Evolutionary conservation across 2,113 vertebrate genomes (phyloP).

Genomic region (Aptenodytes patagonicus): DNA sequence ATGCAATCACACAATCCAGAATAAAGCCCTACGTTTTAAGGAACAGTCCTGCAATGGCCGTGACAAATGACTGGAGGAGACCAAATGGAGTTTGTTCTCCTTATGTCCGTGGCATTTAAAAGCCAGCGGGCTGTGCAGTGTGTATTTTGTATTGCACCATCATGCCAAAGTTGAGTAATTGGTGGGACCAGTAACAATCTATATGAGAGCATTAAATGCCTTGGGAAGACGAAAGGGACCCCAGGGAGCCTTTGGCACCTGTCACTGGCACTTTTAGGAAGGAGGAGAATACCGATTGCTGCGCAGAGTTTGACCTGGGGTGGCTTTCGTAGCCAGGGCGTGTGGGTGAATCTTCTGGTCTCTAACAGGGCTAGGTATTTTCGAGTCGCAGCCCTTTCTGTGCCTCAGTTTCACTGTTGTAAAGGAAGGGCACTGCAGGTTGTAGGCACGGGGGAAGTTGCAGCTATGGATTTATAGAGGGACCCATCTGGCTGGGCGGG

Average conservation of each 20-base stretch:
- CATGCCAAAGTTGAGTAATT: neutral
- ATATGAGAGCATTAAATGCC: neutral
- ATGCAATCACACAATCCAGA: neutral
- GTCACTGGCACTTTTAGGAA: neutral
- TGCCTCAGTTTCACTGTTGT: neutral
- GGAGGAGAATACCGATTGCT: neutral
- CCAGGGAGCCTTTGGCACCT: constrained; percentile 1
- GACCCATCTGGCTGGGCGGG: neutral
- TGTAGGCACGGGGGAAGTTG: neutral
- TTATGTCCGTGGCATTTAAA: neutral
- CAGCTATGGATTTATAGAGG: neutral
- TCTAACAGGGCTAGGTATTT: fast-evolving
- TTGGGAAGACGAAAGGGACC: neutral
- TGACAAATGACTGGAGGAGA: neutral
- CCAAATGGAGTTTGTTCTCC: neutral
- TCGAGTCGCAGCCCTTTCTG: neutral
- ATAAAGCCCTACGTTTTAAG: neutral
- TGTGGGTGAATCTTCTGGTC: neutral
- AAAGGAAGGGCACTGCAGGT: neutral
- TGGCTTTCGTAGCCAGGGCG: fast-evolving
- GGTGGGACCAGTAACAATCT: neutral
- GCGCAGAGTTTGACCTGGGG: neutral
- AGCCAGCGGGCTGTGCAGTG: neutral
- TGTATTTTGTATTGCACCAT: neutral
- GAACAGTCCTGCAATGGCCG: neutral